Percentiles rank a stretch among this genome's conserved stretches.
phyloP scores from a whole-genome alignment of 2,113 vertebrate species.

The Tetrax tetrax region DNA sequence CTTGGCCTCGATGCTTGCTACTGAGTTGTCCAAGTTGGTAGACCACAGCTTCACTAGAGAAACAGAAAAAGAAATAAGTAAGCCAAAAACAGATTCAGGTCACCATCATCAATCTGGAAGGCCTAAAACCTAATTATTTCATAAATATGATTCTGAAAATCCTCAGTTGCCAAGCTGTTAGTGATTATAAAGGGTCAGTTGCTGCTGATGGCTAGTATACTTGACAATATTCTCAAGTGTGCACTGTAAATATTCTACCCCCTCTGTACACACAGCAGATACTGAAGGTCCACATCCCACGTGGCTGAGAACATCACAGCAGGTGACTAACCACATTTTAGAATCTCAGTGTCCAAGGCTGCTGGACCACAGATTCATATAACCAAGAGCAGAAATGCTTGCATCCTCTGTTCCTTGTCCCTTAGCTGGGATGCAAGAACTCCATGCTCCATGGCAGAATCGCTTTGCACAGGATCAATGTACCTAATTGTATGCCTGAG shows the following conservation, averaged over 20 bases:
- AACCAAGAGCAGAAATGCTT: background rate
- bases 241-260: background rate
- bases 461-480: background rate
- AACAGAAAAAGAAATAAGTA: constrained; percentile 28
- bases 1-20: constrained; percentile 98
- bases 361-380: background rate
- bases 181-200: background rate
- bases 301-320: background rate
- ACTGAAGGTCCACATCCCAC: background rate
- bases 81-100: background rate
- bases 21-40: constrained; percentile 97
- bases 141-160: background rate
- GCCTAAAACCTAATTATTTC: background rate
- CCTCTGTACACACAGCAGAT: background rate
- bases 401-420: background rate
- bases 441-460: background rate
- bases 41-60: constrained; percentile 96
- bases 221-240: background rate
- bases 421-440: background rate
- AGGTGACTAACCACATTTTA: background rate
- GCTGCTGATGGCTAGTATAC: background rate
- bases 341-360: background rate
- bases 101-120: background rate
- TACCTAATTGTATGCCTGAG: background rate
- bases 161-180: background rate